Percentiles rank a stretch among this genome's conserved stretches.
Evolutionary conservation across 2,888 invertebrate species (phyloP).

Genomic region (Lasioglossum zephyrum): DNA sequence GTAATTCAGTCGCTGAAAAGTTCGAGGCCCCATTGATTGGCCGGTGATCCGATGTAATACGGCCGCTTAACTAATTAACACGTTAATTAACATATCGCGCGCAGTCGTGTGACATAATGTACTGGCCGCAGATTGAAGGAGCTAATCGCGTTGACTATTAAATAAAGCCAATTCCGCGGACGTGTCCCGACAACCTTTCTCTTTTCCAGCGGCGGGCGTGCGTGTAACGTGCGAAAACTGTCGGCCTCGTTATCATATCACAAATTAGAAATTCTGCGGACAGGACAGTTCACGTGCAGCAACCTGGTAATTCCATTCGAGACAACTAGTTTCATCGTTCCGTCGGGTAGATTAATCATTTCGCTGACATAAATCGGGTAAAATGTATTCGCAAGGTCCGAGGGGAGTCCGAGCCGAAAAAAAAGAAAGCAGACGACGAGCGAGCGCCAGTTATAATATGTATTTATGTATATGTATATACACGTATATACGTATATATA

Average conservation of each 20-base stretch:
- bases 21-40: background rate
- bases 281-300: slow-evolving; percentile 12
- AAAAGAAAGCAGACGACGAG: slow-evolving; percentile 37
- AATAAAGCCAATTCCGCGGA: slow-evolving; percentile 4
- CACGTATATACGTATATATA: background rate
- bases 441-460: slow-evolving; percentile 54
- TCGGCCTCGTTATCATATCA: background rate
- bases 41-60: background rate
- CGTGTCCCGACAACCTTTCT: slow-evolving; percentile 4
- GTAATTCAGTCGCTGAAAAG: background rate
- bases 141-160: slow-evolving; percentile 3
- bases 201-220: slow-evolving; percentile 2
- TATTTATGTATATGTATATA: slow-evolving; percentile 18
- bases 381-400: slow-evolving; percentile 35
- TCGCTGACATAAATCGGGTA: slow-evolving; percentile 49
- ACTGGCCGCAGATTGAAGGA: background rate
- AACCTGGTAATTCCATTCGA: slow-evolving; percentile 33
- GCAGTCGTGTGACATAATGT: background rate
- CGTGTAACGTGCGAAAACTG: slow-evolving; percentile 4
- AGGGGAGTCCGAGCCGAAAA: background rate
- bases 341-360: slow-evolving; percentile 49
- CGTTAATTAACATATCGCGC: slow-evolving; percentile 3
- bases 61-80: background rate
- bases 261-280: slow-evolving; percentile 8
- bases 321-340: slow-evolving; percentile 31